Evolutionary conservation across 1,140 invertebrate genomes (phyloP).

Genomic region (Pseudachorutes palmiensis): DNA sequence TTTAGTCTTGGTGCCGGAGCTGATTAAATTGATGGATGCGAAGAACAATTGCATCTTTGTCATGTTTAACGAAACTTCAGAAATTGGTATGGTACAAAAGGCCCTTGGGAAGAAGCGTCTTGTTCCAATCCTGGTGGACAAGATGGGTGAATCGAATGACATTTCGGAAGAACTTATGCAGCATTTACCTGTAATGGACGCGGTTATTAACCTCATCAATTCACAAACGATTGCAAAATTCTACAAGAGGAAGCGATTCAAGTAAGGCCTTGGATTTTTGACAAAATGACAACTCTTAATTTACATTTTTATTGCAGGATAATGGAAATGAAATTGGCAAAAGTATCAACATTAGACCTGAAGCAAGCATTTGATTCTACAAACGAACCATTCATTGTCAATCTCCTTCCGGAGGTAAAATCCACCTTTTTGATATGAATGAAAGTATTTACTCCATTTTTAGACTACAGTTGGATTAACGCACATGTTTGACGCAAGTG

Average conservation of each 20-base stretch:
- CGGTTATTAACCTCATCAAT: not conserved
- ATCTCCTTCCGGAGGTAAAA: conserved; percentile 2
- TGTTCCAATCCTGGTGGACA: not conserved
- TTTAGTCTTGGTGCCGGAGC: not conserved
- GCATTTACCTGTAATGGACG: not conserved
- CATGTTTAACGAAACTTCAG: not conserved
- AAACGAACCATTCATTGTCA: not conserved
- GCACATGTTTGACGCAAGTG: conserved; percentile 6
- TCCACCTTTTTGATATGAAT: not conserved
- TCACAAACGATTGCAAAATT: not conserved
- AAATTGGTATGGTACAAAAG: not conserved
- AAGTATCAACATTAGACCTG: not conserved
- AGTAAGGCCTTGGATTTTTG: not conserved
- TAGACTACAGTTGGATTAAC: not conserved
- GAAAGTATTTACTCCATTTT: not conserved
- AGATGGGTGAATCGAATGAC: not conserved
- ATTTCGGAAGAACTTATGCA: not conserved
- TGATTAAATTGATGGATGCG: not conserved
- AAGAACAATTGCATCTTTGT: not conserved
- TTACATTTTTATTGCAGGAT: not conserved
- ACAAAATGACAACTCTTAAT: not conserved
- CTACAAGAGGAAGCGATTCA: not conserved
- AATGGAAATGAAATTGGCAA: not conserved
- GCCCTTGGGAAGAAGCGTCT: not conserved
- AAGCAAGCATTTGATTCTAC: not conserved